These are phyloP conservation scores for Yponomeuta plumbellus DNA, from an alignment of 2,888 invertebrate genomes.

Conservation along the genomic window DNA sequence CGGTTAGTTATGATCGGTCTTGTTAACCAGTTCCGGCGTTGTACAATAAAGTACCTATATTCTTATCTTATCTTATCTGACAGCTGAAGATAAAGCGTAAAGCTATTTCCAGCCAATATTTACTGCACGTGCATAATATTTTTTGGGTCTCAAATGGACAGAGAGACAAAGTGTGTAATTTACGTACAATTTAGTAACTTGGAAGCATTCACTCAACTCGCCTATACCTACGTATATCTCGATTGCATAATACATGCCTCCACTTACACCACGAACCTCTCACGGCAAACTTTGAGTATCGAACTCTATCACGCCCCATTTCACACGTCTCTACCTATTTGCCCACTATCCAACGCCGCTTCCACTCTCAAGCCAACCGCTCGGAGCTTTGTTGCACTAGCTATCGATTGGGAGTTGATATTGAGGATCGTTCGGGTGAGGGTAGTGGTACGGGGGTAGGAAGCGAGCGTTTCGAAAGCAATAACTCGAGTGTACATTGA, in stretches of 20 bases:
- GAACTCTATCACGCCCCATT: not conserved
- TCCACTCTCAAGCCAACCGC: no score
- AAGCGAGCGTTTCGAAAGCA: conserved; percentile 54
- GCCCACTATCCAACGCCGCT: not conserved
- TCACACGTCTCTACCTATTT: not conserved
- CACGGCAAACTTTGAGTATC: conserved; percentile 25
- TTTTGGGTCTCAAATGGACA: no score
- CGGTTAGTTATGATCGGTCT: no score
- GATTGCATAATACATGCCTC: conserved; percentile 60
- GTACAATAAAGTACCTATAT: no score
- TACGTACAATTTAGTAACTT: not conserved
- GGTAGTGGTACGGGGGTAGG: conserved; percentile 33
- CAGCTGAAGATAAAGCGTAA: no score
- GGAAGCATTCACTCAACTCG: not conserved
- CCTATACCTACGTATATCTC: conserved; percentile 39
- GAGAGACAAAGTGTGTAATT: not conserved
- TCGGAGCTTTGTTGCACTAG: not conserved
- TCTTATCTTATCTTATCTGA: no score
- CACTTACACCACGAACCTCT: conserved; percentile 54
- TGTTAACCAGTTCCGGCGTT: no score
- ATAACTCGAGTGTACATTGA: conserved; percentile 64
- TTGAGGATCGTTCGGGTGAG: not conserved
- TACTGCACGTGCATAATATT: no score
- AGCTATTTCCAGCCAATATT: no score
- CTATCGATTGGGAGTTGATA: not conserved